phyloP scores from a whole-genome alignment of 1,140 invertebrate species.

The Cydia pomonella region DNA sequence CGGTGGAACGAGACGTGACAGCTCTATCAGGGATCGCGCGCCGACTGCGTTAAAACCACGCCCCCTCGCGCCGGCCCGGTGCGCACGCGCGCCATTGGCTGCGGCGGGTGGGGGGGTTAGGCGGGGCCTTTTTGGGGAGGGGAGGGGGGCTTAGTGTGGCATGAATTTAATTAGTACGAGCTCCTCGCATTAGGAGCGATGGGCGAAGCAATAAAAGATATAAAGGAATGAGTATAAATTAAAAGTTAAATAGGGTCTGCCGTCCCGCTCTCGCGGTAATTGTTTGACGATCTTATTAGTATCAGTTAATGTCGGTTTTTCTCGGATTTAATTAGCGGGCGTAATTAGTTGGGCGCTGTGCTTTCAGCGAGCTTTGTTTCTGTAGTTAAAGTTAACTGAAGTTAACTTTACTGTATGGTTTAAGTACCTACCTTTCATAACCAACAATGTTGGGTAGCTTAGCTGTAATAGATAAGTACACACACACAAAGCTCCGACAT shows the following conservation, averaged over 20 bases:
- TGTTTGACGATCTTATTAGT: conserved; percentile 81
- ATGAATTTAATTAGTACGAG: conserved; percentile 80
- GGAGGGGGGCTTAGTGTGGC: conserved; percentile 76
- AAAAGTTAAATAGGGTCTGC: conserved; percentile 78
- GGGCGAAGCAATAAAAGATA: conserved; percentile 80
- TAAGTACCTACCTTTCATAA: neutral
- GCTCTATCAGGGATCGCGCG: conserved; percentile 74
- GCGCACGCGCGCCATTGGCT: conserved; percentile 44
- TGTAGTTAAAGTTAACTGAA: conserved; percentile 26
- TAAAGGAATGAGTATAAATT: conserved; percentile 81
- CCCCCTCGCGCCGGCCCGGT: conserved; percentile 47
- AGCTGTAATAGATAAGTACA: no score
- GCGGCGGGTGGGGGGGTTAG: conserved; percentile 49
- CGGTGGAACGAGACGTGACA: conserved; percentile 76
- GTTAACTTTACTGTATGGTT: neutral
- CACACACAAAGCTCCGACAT: no score
- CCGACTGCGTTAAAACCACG: conserved; percentile 59
- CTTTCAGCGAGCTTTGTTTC: conserved; percentile 42
- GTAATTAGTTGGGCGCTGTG: conserved; percentile 64
- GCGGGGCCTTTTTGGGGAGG: conserved; percentile 43
- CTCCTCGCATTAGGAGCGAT: conserved; percentile 80
- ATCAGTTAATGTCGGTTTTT: conserved; percentile 80
- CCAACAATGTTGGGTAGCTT: neutral
- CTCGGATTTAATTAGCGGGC: conserved; percentile 74
- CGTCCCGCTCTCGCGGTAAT: conserved; percentile 65